Percentiles rank a stretch among this genome's conserved stretches.
These are phyloP conservation scores for Syngnathus rostellatus DNA, from an alignment of 2,797 vertebrate genomes.

Conservation along the genomic window DNA sequence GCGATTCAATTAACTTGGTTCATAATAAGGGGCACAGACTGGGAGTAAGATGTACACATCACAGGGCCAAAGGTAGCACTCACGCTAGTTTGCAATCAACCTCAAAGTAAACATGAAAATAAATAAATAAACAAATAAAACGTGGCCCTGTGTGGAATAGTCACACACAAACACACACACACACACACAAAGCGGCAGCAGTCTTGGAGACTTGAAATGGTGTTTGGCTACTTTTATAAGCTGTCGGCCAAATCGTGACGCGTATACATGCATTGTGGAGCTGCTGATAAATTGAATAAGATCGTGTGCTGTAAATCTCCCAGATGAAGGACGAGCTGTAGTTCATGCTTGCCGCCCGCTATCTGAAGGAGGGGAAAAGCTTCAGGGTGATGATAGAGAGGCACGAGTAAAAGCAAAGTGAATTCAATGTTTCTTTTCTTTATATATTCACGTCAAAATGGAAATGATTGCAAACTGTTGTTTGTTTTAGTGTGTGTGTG, in stretches of 20 bases:
- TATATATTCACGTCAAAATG: conserved; percentile 8
- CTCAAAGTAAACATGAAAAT: conserved; percentile 59
- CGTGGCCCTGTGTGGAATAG: conserved; percentile 38
- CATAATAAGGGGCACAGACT: conserved; percentile 71
- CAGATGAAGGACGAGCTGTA: conserved; percentile 64
- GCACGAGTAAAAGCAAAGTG: conserved; percentile 16
- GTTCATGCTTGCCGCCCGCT: conserved; percentile 44
- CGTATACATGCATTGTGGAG: conserved; percentile 54
- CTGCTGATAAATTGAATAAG: conserved; percentile 46
- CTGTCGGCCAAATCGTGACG: conserved; percentile 35
- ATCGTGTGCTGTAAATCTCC: conserved; percentile 56
- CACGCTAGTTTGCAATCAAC: conserved; percentile 65
- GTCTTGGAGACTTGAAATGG: conserved; percentile 33
- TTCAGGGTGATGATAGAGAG: conserved; percentile 38
- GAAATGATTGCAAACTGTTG: conserved; percentile 3
- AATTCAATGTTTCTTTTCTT: conserved; percentile 3
- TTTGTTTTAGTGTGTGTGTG: background rate
- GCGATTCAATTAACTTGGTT: conserved; percentile 76
- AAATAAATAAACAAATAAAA: conserved; percentile 60
- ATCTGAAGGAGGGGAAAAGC: conserved; percentile 47
- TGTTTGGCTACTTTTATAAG: conserved; percentile 36
- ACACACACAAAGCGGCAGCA: conserved; percentile 3
- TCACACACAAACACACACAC: conserved; percentile 41
- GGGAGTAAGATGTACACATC: conserved; percentile 59
- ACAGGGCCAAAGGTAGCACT: conserved; percentile 62